Conservation (phyloP, 2,797 vertebrate genomes). For the Micrastur ruficollis region DNA sequence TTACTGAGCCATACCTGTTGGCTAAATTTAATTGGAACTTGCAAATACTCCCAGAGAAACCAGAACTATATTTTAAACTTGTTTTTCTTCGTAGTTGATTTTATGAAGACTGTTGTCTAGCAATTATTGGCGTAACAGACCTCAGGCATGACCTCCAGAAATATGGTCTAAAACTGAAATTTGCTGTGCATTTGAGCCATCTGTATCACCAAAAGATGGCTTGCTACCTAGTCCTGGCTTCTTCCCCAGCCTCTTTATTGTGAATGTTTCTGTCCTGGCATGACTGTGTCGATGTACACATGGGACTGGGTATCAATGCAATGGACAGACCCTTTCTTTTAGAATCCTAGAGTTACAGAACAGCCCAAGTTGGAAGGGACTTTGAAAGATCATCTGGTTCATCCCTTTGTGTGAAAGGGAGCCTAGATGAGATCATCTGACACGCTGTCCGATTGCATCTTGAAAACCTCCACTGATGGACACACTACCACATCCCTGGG, state of each 20-base stretch:
- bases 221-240: neutral
- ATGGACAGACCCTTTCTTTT: neutral
- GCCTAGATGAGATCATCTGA: neutral
- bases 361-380: neutral
- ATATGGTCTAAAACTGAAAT: neutral
- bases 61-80: neutral
- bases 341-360: neutral
- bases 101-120: neutral
- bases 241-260: neutral
- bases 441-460: fast-evolving
- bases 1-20: neutral
- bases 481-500: fast-evolving
- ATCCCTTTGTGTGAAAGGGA: neutral
- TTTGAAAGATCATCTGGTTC: neutral
- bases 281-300: fast-evolving
- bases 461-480: neutral
- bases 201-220: neutral
- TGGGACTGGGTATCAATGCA: fast-evolving
- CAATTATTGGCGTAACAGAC: neutral
- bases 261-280: neutral
- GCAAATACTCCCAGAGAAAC: neutral
- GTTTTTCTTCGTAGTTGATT: neutral
- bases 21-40: neutral
- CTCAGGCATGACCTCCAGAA: neutral
- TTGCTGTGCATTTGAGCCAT: neutral